Evolutionary conservation across 2,888 invertebrate species (phyloP), one percentile per base, ranked within the genome.

Genomic region (Synanthedon andrenaeformis): DNA sequence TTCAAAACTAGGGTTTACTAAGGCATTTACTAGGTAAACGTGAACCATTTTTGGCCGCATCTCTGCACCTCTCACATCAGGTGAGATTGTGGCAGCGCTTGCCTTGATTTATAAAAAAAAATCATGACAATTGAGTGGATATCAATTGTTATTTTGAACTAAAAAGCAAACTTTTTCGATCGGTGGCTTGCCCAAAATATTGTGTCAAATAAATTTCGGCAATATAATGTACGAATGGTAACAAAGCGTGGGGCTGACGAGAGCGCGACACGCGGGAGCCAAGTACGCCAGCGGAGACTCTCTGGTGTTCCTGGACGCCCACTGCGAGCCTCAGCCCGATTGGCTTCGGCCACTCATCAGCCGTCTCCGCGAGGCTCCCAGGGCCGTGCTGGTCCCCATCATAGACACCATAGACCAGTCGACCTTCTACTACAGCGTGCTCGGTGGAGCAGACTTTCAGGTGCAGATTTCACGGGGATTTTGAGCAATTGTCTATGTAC

Each of bases 341-440:
- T 97, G 96, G 96, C 89, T 97, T 58, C 94, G 98, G 70, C 99
- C 99, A 0, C 80, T 98, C 53, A 86, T 98, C 61, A 91, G 94
- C 59, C 89, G 97, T 53, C 94, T 98, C 69, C 93, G 94, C 78
- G 92, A 95, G 61, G 51, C 94, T 41, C 95, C 63, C 0, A 92
- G 91, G 35, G 92, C 95, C 10, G 95, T 98, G 8, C 88, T 97
- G 53, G 95, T 97, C 65, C 99, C 99, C 51, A 95, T 97, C 64
- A 99, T 99, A 61, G 99, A 99, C 84, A 94, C 95, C 54, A 96
- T 99, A 64, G 94, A 95, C 74, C 93, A 94, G 58, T 89, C 91
- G 61, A 93, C 90, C 52, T 90, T 97, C 76, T 91, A 91, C 69
- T 96, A 95, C 79, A 91, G 91, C 63, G 89, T 90, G n/a, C 85